Conservation (phyloP, 2,888 invertebrate genomes). For the Papilio protenor region DNA sequence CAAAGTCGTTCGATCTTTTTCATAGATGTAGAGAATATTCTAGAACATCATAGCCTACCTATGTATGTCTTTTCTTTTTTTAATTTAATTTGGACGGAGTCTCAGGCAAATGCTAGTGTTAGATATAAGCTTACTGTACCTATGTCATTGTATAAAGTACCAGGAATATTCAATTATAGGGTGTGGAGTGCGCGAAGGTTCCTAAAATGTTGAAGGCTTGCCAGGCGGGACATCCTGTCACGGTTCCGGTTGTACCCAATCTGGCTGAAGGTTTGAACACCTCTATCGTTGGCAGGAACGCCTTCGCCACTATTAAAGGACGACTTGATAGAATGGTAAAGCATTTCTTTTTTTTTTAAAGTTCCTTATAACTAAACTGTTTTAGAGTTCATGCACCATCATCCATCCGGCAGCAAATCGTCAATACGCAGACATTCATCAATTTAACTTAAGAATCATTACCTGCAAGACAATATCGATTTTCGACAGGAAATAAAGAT, state of each 20-base stretch:
- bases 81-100: too few species aligned
- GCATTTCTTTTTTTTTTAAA: background rate
- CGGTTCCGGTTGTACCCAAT: slow-evolving; percentile 84
- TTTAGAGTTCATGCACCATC: background rate
- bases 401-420: background rate
- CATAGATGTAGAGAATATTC: too few species aligned
- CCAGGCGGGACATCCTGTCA: slow-evolving; percentile 86
- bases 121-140: background rate
- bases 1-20: too few species aligned
- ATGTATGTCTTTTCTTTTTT: too few species aligned
- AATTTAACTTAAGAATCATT: background rate
- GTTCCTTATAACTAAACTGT: background rate
- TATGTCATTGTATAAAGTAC: background rate
- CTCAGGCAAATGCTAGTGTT: too few species aligned
- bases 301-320: slow-evolving; percentile 87
- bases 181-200: slow-evolving; percentile 92
- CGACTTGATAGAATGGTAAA: slow-evolving; percentile 88
- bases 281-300: slow-evolving; percentile 88
- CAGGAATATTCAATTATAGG: slow-evolving; percentile 69
- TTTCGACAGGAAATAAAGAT: background rate
- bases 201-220: slow-evolving; percentile 90
- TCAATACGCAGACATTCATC: background rate
- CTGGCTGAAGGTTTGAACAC: slow-evolving; percentile 91
- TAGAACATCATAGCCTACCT: too few species aligned
- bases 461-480: background rate